Percentiles rank a stretch among this genome's conserved stretches.
phyloP scores from a whole-genome alignment of 2,888 invertebrate species.

The Zootermopsis nevadensis region DNA sequence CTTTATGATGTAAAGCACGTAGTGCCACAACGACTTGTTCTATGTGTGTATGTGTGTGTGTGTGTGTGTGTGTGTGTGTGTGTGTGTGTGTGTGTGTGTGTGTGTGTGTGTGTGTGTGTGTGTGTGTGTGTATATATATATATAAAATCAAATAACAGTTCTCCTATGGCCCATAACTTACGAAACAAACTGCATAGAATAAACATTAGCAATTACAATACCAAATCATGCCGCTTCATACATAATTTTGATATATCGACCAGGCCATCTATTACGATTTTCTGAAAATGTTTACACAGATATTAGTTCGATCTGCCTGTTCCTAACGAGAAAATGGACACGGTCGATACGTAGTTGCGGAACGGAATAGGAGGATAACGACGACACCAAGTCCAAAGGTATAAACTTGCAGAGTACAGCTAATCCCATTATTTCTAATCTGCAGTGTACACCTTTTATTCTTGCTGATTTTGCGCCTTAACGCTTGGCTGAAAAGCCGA shows the following conservation, averaged over 20 bases:
- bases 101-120: too few relatives aligned
- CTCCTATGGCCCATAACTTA: too few relatives aligned
- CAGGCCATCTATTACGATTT: background rate
- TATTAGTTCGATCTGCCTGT: background rate
- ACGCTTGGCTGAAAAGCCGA: conserved; percentile 34
- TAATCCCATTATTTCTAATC: conserved; percentile 36
- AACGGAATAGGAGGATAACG: background rate
- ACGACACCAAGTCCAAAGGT: background rate
- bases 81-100: too few relatives aligned
- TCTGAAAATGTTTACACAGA: conserved; percentile 18
- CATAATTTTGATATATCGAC: background rate
- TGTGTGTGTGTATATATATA: too few relatives aligned
- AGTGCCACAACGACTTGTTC: too few relatives aligned
- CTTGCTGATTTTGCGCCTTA: conserved; percentile 34
- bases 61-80: too few relatives aligned
- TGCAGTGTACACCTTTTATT: conserved; percentile 29
- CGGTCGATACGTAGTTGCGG: background rate
- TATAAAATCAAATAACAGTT: too few relatives aligned
- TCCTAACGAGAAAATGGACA: conserved; percentile 12
- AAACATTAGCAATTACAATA: background rate
- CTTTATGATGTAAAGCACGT: too few relatives aligned
- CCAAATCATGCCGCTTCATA: background rate
- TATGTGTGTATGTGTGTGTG: too few relatives aligned
- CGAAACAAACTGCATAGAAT: too few relatives aligned
- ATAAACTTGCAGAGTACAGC: conserved; percentile 16